Conservation (phyloP, 2,888 invertebrate species). For the Oxyteleia sp. region DNA sequence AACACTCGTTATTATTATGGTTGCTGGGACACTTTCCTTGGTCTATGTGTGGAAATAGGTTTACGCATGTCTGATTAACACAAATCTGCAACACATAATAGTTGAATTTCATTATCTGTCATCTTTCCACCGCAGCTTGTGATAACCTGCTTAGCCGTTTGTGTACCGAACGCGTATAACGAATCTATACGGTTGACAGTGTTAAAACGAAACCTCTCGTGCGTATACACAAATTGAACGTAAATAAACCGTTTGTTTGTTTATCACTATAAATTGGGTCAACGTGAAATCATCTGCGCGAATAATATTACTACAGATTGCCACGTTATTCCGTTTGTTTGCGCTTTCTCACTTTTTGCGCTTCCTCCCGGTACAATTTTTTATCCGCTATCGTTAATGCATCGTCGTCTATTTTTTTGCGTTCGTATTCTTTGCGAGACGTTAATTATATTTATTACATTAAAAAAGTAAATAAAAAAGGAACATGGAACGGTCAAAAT, state of each 20-base stretch:
- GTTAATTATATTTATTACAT: background rate
- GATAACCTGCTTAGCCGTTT: slow-evolving; percentile 58
- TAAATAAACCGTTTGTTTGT: slow-evolving; percentile 72
- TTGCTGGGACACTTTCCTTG: slow-evolving; percentile 96
- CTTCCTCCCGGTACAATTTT: slow-evolving; percentile 12
- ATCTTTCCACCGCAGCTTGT: slow-evolving; percentile 43
- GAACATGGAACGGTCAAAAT: no score
- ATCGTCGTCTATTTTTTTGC: slow-evolving; percentile 1
- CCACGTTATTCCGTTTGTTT: slow-evolving; percentile 21
- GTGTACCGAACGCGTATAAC: slow-evolving; percentile 33
- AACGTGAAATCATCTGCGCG: slow-evolving; percentile 57
- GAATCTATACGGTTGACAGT: slow-evolving; percentile 43
- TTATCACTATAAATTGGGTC: slow-evolving; percentile 67
- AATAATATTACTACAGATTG: slow-evolving; percentile 54
- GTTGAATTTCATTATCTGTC: slow-evolving; percentile 65
- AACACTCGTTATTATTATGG: slow-evolving; percentile 96
- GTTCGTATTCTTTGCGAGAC: no score
- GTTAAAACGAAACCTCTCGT: slow-evolving; percentile 59
- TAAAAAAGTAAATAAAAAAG: no score
- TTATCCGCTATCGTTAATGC: slow-evolving; percentile 3
- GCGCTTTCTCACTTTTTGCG: slow-evolving; percentile 28
- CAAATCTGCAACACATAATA: slow-evolving; percentile 90
- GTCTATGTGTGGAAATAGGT: slow-evolving; percentile 94
- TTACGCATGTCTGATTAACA: slow-evolving; percentile 97
- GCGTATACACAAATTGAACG: slow-evolving; percentile 72